A percentile compares a stretch with the other conserved stretches of the same genome.
These are phyloP conservation scores for Neodiprion virginianus DNA, from an alignment of 1,140 invertebrate species.

Conservation along the genomic window DNA sequence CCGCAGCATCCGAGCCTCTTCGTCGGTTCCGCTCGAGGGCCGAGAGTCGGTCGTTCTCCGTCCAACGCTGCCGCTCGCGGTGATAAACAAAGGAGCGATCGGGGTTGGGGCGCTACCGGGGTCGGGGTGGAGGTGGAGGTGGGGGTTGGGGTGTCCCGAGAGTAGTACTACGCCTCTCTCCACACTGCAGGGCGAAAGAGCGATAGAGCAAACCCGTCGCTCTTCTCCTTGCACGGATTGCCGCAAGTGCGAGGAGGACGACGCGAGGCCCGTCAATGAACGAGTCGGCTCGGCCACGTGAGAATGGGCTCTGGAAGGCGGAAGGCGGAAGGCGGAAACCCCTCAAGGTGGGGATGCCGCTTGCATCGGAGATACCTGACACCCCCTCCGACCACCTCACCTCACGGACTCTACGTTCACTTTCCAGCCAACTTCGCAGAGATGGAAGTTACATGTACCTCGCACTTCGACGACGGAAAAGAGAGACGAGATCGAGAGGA, in stretches of 20 bases:
- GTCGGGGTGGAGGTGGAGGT: slow-evolving; percentile 20
- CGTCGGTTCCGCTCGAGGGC: background rate
- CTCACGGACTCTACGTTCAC: no score
- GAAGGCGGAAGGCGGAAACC: background rate
- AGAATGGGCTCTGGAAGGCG: slow-evolving; percentile 21
- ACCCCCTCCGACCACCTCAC: background rate
- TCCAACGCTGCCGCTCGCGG: slow-evolving; percentile 19
- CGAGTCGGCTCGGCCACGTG: slow-evolving; percentile 31
- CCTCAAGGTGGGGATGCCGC: no score
- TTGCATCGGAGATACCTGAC: background rate
- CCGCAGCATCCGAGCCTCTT: slow-evolving; percentile 19
- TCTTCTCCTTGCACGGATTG: background rate
- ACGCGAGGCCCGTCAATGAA: slow-evolving; percentile 42
- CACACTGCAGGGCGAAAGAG: background rate
- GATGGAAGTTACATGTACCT: no score
- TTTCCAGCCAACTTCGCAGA: no score
- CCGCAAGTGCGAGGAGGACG: background rate
- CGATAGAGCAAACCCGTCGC: background rate
- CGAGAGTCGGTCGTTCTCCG: background rate
- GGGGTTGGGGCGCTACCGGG: background rate
- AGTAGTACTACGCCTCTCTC: background rate
- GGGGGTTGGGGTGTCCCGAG: slow-evolving; percentile 25
- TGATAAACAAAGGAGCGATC: slow-evolving; percentile 36
- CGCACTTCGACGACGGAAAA: no score
- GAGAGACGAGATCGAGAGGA: no score